Conservation (phyloP, 2,797 vertebrate genomes). For the Pangasius krempfi region DNA sequence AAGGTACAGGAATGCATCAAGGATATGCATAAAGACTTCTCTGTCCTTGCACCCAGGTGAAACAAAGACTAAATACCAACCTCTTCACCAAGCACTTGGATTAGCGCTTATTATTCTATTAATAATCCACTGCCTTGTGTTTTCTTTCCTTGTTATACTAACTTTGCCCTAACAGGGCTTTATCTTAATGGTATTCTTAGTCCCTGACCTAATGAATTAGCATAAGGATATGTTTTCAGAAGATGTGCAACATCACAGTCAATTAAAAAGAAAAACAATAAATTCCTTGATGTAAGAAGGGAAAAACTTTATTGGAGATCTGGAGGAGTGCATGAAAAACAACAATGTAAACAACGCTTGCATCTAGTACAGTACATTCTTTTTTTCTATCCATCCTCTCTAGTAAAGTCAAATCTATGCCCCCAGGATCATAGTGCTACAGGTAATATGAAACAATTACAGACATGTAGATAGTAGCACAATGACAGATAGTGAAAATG, state of each 20-base stretch:
- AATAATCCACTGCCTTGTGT: background rate
- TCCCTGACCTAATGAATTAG: background rate
- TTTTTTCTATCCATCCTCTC: too few relatives aligned
- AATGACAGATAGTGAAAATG: too few relatives aligned
- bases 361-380: too few relatives aligned
- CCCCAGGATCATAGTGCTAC: too few relatives aligned
- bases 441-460: too few relatives aligned
- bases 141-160: background rate
- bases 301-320: background rate
- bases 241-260: background rate
- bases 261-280: background rate
- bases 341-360: too few relatives aligned
- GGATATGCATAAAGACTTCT: too few relatives aligned
- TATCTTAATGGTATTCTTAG: background rate
- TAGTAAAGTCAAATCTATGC: too few relatives aligned
- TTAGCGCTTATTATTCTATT: background rate
- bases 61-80: background rate
- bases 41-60: background rate
- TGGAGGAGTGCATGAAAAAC: background rate
- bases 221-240: background rate
- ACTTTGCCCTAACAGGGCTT: background rate
- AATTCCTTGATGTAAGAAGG: background rate
- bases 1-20: background rate
- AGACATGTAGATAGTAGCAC: too few relatives aligned
- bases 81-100: background rate